A percentile compares a stretch with the other conserved stretches of the same genome.
These are phyloP conservation scores for Zootermopsis nevadensis DNA, from an alignment of 2,888 invertebrate species.

Conservation along the genomic window DNA sequence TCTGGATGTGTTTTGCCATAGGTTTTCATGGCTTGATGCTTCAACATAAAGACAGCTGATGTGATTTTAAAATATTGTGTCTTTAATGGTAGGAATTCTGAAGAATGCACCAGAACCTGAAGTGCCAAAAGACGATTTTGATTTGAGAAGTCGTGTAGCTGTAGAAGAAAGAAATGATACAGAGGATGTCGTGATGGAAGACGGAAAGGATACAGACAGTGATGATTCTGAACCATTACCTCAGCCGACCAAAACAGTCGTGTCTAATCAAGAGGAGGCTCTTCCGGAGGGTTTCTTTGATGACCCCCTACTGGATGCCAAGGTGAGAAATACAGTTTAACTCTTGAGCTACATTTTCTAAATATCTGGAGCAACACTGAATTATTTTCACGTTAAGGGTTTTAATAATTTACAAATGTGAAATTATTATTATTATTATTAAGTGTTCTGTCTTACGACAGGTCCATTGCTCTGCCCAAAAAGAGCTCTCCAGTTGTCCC, in stretches of 20 bases:
- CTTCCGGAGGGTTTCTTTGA: constrained; percentile 90
- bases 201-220: neutral
- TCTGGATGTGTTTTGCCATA: no score
- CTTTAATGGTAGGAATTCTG: constrained; percentile 65
- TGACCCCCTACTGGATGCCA: constrained; percentile 84
- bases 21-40: no score
- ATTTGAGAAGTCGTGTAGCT: neutral
- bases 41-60: no score
- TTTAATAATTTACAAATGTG: no score
- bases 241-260: neutral
- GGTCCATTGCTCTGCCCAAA: no score
- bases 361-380: neutral
- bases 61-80: constrained; percentile 1
- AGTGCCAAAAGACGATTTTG: constrained; percentile 58
- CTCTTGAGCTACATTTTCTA: neutral
- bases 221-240: neutral
- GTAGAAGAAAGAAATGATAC: neutral
- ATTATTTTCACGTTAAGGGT: neutral
- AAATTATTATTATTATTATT: no score
- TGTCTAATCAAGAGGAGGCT: constrained; percentile 55
- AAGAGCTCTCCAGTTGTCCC: no score
- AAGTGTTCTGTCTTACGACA: no score
- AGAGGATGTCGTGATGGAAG: neutral
- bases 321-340: constrained; percentile 65
- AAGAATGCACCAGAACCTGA: constrained; percentile 65